These are phyloP conservation scores for Pterophyllum scalare DNA, from an alignment of 2,113 vertebrate species.

Conservation along the genomic window DNA sequence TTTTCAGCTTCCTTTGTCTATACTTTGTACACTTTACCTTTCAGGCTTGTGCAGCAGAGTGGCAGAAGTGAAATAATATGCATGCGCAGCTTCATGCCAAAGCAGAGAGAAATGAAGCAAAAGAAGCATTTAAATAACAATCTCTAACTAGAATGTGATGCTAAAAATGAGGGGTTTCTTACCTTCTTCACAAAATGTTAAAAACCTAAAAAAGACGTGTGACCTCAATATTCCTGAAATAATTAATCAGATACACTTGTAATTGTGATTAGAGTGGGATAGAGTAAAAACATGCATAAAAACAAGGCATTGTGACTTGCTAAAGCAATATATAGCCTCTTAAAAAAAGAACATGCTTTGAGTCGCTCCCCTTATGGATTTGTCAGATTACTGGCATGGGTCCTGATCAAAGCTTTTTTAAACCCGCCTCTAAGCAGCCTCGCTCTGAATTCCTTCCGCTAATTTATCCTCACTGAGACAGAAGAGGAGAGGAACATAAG, in stretches of 20 bases:
- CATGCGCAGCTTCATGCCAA: neutral
- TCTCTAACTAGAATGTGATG: constrained; percentile 14
- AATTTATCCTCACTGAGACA: constrained; percentile 65
- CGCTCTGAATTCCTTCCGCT: constrained; percentile 65
- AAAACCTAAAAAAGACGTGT: neutral
- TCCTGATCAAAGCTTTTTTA: constrained; percentile 71
- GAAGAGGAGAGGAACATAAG: constrained; percentile 37
- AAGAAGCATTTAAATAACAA: neutral
- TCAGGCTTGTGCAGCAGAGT: constrained; percentile 15
- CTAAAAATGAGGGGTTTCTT: constrained; percentile 30
- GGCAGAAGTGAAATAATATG: constrained; percentile 12
- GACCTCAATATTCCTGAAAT: neutral
- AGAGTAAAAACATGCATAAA: constrained; percentile 5
- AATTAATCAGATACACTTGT: neutral
- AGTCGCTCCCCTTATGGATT: constrained; percentile 63
- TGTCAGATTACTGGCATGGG: constrained; percentile 72
- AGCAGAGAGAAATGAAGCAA: neutral
- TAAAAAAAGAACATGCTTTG: constrained; percentile 31
- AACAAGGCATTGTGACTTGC: neutral
- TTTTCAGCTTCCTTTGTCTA: constrained; percentile 33
- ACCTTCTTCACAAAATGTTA: constrained; percentile 5
- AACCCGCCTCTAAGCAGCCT: constrained; percentile 53
- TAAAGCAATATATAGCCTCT: constrained; percentile 31
- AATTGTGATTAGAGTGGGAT: neutral
- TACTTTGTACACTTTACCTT: neutral